phyloP scores from a whole-genome alignment of 2,797 vertebrate species.

The Takifugu rubripes region DNA sequence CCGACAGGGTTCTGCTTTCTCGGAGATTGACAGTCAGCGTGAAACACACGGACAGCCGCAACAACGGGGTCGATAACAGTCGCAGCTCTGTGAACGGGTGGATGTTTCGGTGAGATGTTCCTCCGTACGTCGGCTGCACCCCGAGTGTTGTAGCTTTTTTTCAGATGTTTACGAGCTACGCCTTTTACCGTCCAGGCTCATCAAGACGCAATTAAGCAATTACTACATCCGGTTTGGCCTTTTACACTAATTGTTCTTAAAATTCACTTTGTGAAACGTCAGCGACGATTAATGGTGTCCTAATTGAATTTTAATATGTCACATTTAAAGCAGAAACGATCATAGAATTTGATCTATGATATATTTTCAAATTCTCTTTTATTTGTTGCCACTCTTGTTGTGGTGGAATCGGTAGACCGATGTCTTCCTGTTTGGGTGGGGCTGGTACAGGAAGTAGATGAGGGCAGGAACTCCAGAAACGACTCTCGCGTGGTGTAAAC shows the following conservation, averaged over 20 bases:
- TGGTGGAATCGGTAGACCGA: too few species aligned
- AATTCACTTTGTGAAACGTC: too few species aligned
- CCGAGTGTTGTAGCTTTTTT: slow-evolving; percentile 2
- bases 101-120: background rate
- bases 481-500: background rate
- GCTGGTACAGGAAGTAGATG: slow-evolving; percentile 25
- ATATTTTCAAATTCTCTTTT: background rate
- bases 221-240: slow-evolving; percentile 26
- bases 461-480: background rate
- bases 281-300: background rate
- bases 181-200: slow-evolving; percentile 27
- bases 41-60: slow-evolving; percentile 17
- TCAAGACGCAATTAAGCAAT: background rate
- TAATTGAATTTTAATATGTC: background rate
- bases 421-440: slow-evolving; percentile 62
- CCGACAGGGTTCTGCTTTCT: slow-evolving; percentile 15
- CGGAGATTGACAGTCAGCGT: slow-evolving; percentile 24
- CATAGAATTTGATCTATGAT: too few species aligned
- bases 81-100: background rate
- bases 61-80: background rate
- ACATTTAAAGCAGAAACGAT: too few species aligned
- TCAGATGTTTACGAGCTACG: slow-evolving; percentile 59
- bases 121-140: background rate
- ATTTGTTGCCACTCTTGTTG: background rate
- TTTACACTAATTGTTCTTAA: slow-evolving; percentile 43